Percentiles rank a stretch among this genome's conserved stretches.
These are phyloP conservation scores for Drosophila yakuba DNA, from an alignment of 1,140 invertebrate genomes.

Conservation along the genomic window DNA sequence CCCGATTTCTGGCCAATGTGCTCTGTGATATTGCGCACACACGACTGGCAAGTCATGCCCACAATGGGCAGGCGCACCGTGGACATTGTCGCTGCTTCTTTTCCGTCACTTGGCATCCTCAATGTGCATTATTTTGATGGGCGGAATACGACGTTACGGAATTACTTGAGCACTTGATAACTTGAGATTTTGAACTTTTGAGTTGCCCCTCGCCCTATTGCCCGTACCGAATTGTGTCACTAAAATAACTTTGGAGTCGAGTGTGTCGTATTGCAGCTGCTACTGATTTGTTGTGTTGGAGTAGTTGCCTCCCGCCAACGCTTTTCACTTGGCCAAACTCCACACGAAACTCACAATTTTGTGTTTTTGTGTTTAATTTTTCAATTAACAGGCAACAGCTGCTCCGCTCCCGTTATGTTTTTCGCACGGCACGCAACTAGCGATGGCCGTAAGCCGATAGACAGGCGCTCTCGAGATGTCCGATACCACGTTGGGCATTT, in stretches of 20 bases:
- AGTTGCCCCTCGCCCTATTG: constrained; percentile 5
- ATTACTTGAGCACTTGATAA: background rate
- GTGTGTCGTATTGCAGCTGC: constrained; percentile 10
- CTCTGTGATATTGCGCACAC: constrained; percentile 91
- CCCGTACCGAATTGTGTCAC: constrained; percentile 7
- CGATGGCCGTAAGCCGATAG: background rate
- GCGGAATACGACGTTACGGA: background rate
- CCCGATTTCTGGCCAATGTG: constrained; percentile 87
- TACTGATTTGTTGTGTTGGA: constrained; percentile 1
- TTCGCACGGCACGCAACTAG: constrained; percentile 38
- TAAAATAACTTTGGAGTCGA: background rate
- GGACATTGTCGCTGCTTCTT: constrained; percentile 1
- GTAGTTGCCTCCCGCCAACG: background rate
- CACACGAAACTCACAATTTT: constrained; percentile 49
- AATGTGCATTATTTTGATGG: constrained; percentile 13
- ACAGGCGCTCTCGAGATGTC: background rate
- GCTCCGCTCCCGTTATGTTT: constrained; percentile 23
- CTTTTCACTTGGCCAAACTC: constrained; percentile 24
- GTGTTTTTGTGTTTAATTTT: constrained; percentile 20
- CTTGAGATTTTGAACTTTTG: constrained; percentile 18
- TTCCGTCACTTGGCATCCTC: constrained; percentile 21
- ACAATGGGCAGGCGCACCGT: constrained; percentile 87
- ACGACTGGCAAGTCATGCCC: constrained; percentile 94
- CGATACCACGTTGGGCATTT: background rate
- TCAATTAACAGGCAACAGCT: constrained; percentile 50